phyloP scores from a whole-genome alignment of 1,140 invertebrate genomes.

The Cyclargus thomasi region DNA sequence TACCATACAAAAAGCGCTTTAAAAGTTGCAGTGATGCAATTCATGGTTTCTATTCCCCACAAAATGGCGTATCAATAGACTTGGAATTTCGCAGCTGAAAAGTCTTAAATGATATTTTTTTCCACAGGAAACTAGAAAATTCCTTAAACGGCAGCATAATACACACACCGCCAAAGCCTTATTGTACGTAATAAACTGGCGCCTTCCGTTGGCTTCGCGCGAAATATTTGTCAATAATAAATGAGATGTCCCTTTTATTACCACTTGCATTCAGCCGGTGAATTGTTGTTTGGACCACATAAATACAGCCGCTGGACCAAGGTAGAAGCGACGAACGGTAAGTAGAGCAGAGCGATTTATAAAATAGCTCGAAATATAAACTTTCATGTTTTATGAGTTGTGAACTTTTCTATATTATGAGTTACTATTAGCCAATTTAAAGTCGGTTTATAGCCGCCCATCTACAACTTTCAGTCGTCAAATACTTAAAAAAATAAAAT shows the following conservation, averaged over 20 bases:
- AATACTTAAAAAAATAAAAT: no score
- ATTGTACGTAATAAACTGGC: slow-evolving; percentile 54
- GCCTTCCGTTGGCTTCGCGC: slow-evolving; percentile 67
- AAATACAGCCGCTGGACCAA: slow-evolving; percentile 44
- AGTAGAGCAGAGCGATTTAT: no score
- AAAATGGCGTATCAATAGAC: no score
- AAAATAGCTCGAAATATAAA: no score
- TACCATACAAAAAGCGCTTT: no score
- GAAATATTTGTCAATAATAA: slow-evolving; percentile 74
- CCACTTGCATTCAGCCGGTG: slow-evolving; percentile 49
- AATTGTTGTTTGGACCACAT: slow-evolving; percentile 49
- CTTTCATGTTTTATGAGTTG: no score
- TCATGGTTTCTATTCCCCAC: no score
- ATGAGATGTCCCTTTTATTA: slow-evolving; percentile 71
- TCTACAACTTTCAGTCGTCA: no score
- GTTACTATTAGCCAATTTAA: no score
- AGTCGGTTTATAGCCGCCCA: no score
- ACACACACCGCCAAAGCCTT: slow-evolving; percentile 43
- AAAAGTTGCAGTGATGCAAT: no score
- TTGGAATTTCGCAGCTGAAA: not conserved
- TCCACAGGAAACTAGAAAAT: not conserved
- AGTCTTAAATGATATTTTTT: not conserved
- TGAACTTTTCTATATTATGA: no score
- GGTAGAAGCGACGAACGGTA: slow-evolving; percentile 23
- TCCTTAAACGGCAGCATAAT: not conserved